Base-by-base conservation (phyloP, 2,797 vertebrate species). In the Mormyrus hasselquistii region DNA sequence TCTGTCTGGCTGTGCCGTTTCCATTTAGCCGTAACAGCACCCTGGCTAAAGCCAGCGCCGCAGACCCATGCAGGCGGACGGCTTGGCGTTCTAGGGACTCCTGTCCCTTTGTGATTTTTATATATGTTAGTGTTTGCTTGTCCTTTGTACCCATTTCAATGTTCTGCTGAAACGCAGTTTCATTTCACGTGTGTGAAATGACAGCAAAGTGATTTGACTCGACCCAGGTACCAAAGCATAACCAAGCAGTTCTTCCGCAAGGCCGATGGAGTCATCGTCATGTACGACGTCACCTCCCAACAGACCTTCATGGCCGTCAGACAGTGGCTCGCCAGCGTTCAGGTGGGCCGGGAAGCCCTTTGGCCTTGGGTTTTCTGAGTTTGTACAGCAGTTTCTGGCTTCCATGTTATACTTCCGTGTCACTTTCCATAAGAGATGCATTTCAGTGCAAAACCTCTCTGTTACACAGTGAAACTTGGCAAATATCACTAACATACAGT, bases 191-290 rank as follows among this genome's bases (percentile, higher is more conserved):
- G 59, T 65, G 62, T 5, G 62, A 69, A 69, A 69, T 12, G 25
- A 69, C 62, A 34, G 25, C 25, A 34, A 29, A 34, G 25, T 69
- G 25, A 69, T 10, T 83, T 10, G 7, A 19, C 1, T 29, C 29
- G 0, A 62, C 90, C 0, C 92, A 99, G 98, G 95, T 99, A 98
- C 91, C 96, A 96, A 86, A 98, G 98, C 93, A 97, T 99, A 93
- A 97, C 98, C 62, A 99, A 98, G 90, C 98, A 99, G 92, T 99
- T 99, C 94, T 99, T 99, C 93, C 95, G 98, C 52, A 99, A 98
- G 94, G 97, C 96, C 0, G 98, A 99, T 0, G 98, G 97, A 0
- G 96, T 99, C 49, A 93, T 98, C 41, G 94, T 99, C 89, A 97
- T 99, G 95, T 99, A 99, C 19, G 98, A 99, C 65, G 94, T 98